Evolutionary conservation across 2,888 invertebrate genomes (phyloP).

Genomic region (Drosophila neutralis): DNA sequence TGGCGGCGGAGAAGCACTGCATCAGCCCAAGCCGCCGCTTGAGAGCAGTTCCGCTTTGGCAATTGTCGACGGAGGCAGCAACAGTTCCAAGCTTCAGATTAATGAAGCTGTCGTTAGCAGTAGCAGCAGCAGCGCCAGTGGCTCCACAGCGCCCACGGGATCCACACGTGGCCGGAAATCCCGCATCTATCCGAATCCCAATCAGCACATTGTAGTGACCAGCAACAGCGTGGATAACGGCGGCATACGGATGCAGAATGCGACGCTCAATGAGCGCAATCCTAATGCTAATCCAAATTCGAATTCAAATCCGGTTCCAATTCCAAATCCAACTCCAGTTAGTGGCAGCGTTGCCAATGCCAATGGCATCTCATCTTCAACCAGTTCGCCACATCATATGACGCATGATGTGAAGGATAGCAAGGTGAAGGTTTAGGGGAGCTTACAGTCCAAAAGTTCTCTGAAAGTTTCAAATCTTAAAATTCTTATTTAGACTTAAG

Average conservation of each 20-base stretch:
- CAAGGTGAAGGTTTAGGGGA: slow-evolving; percentile 72
- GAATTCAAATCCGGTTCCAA: slow-evolving; percentile 16
- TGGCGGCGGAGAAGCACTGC: slow-evolving; percentile 61
- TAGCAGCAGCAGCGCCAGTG: slow-evolving; percentile 53
- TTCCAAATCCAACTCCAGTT: slow-evolving; percentile 20
- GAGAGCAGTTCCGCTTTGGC: slow-evolving; percentile 48
- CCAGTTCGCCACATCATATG: slow-evolving; percentile 82
- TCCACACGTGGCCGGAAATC: slow-evolving; percentile 80
- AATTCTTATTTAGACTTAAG: background rate
- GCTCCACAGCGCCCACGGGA: slow-evolving; percentile 62
- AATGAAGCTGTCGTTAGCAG: slow-evolving; percentile 70
- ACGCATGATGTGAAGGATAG: slow-evolving; percentile 82
- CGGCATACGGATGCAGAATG: slow-evolving; percentile 77
- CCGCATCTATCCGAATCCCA: slow-evolving; percentile 81
- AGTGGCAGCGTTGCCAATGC: slow-evolving; percentile 52
- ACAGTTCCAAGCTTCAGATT: slow-evolving; percentile 35
- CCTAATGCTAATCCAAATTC: slow-evolving; percentile 28
- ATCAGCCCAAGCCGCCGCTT: slow-evolving; percentile 81
- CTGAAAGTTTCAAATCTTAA: background rate
- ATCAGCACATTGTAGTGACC: slow-evolving; percentile 82
- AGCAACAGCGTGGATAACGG: slow-evolving; percentile 83
- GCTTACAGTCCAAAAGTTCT: background rate
- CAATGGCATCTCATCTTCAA: slow-evolving; percentile 80
- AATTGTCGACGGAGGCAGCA: slow-evolving; percentile 44
- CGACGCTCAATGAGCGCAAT: slow-evolving; percentile 69